phyloP scores from a whole-genome alignment of 2,888 invertebrate genomes.

The Junonia oenone region DNA sequence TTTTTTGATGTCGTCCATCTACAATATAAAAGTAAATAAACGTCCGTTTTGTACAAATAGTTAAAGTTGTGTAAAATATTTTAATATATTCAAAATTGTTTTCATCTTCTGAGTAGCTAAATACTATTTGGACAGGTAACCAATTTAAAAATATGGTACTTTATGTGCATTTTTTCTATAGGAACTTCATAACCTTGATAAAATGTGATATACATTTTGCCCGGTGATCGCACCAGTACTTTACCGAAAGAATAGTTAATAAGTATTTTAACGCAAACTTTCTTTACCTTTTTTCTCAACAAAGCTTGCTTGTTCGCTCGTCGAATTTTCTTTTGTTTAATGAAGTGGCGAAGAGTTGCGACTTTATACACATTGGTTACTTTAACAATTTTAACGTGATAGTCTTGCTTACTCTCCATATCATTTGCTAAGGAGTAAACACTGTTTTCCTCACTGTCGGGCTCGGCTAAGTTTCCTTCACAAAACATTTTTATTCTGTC shows the following conservation, averaged over 20 bases:
- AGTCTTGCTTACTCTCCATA: constrained; percentile 47
- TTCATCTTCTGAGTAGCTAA: no score
- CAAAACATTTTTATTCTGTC: constrained; percentile 40
- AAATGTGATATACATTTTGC: no score
- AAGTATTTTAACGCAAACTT: background rate
- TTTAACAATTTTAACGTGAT: constrained; percentile 61
- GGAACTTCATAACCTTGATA: no score
- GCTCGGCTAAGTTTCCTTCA: constrained; percentile 39
- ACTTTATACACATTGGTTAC: constrained; percentile 70
- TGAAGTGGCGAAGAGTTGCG: constrained; percentile 62
- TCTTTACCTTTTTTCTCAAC: constrained; percentile 58
- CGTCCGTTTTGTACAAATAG: no score
- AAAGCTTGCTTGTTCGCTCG: constrained; percentile 54
- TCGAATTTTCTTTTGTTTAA: constrained; percentile 59
- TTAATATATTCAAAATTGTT: no score
- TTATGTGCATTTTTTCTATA: no score
- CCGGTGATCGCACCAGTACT: no score
- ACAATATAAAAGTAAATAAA: no score
- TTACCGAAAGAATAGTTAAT: no score
- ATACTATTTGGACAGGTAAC: no score
- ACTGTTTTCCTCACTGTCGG: constrained; percentile 40
- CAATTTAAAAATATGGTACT: no score
- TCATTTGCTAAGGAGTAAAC: constrained; percentile 52
- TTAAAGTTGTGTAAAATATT: background rate
- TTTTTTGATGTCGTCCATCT: constrained; percentile 62